Conservation (phyloP, 53 echinoderm and acorn worm genomes). For the Temnopleurus reevesii region DNA sequence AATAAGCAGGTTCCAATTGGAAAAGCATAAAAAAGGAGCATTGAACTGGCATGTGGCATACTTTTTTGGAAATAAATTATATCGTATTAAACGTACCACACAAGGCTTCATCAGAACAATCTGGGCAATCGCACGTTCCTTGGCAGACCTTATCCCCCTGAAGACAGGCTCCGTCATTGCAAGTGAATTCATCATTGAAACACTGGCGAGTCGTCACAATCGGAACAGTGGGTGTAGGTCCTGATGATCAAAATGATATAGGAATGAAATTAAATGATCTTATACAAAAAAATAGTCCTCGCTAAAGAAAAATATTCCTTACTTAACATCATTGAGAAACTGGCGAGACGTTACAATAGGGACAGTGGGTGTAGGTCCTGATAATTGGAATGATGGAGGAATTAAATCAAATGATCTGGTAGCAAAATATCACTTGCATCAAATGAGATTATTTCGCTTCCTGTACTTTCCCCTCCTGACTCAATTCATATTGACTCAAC, state of each 20-base stretch:
- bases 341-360: slow-evolving; percentile 38
- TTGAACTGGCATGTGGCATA: too few relatives aligned
- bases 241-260: background rate
- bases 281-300: too few relatives aligned
- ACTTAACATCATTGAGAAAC: slow-evolving; percentile 59
- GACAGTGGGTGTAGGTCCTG: slow-evolving; percentile 28
- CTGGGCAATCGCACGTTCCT: slow-evolving; percentile 60
- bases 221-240: slow-evolving; percentile 27
- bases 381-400: background rate
- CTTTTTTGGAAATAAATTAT: too few relatives aligned
- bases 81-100: slow-evolving; percentile 69
- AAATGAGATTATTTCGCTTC: too few relatives aligned
- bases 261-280: background rate
- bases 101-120: slow-evolving; percentile 66
- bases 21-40: too few relatives aligned
- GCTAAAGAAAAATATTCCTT: too few relatives aligned
- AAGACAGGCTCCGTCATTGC: slow-evolving; percentile 57
- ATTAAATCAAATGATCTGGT: background rate
- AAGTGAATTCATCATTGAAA: slow-evolving; percentile 64
- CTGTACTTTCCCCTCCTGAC: too few relatives aligned
- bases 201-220: slow-evolving; percentile 51
- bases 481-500: too few relatives aligned
- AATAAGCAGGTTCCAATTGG: too few relatives aligned
- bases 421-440: too few relatives aligned
- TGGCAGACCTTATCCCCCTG: slow-evolving; percentile 59